Percentiles rank a stretch among this genome's conserved stretches.
phyloP scores from a whole-genome alignment of 2,113 vertebrate species.

The Cnemophilus loriae region DNA sequence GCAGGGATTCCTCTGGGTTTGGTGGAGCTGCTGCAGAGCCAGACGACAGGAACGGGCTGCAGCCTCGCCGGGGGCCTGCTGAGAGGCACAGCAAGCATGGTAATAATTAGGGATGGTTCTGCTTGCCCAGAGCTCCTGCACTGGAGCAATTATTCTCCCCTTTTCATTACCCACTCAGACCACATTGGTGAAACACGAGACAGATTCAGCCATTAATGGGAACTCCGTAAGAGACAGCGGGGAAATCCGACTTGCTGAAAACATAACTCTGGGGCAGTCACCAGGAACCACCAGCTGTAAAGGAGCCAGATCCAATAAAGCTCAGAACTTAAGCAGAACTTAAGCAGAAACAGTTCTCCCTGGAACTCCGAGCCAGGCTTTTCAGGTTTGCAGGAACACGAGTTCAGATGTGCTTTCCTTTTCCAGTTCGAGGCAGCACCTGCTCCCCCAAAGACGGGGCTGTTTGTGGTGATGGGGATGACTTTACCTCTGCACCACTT shows the following conservation, averaged over 20 bases:
- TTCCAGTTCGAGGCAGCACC: neutral
- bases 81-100: neutral
- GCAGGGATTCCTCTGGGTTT: neutral
- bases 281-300: neutral
- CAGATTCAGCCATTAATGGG: neutral
- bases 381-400: neutral
- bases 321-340: neutral
- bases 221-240: neutral
- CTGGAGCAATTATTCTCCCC: neutral
- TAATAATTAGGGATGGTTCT: neutral
- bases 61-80: accelerated
- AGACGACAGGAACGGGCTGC: neutral
- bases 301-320: neutral
- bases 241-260: slow-evolving; percentile 16
- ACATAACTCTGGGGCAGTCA: neutral
- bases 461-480: neutral
- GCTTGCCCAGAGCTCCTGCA: neutral
- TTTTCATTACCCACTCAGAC: neutral
- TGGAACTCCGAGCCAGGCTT: neutral
- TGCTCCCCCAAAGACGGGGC: neutral
- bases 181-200: neutral
- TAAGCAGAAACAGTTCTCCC: neutral
- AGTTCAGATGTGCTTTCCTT: neutral
- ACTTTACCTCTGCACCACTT: neutral
- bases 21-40: neutral